Conservation (phyloP, 2,888 invertebrate genomes). For the Acrocera orbiculus region DNA sequence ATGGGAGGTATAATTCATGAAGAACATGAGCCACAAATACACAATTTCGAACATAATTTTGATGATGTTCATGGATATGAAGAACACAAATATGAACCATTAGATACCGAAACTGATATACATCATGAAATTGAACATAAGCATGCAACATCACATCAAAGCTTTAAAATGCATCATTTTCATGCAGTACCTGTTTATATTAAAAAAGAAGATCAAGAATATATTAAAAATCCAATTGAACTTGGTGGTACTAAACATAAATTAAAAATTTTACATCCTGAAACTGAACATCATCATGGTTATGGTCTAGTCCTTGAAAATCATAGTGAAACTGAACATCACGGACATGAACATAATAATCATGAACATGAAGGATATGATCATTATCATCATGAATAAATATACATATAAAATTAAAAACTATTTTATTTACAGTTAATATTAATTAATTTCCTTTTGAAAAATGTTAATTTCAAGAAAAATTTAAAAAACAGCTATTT, state of each 20-base stretch:
- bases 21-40: too few relatives aligned
- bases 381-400: constrained; percentile 22
- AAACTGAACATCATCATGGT: constrained; percentile 39
- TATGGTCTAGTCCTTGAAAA: constrained; percentile 42
- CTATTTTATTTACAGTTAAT: too few relatives aligned
- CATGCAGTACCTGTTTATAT: constrained; percentile 51
- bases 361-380: constrained; percentile 24
- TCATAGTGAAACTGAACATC: constrained; percentile 30
- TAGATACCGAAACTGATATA: constrained; percentile 34
- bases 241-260: constrained; percentile 43
- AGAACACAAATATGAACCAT: too few relatives aligned
- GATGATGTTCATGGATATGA: constrained; percentile 22
- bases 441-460: too few relatives aligned
- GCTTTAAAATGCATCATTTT: constrained; percentile 50
- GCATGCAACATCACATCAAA: constrained; percentile 51
- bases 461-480: too few relatives aligned
- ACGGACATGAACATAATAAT: constrained; percentile 22
- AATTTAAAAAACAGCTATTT: too few relatives aligned
- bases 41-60: too few relatives aligned
- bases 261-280: constrained; percentile 41
- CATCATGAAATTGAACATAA: constrained; percentile 44
- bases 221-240: constrained; percentile 45
- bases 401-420: too few relatives aligned
- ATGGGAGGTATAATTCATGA: too few relatives aligned
- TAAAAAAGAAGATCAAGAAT: constrained; percentile 47